Evolutionary conservation across 2,888 invertebrate species (phyloP), one percentile per base, ranked within the genome.

Genomic region (Ophion ellenae): DNA sequence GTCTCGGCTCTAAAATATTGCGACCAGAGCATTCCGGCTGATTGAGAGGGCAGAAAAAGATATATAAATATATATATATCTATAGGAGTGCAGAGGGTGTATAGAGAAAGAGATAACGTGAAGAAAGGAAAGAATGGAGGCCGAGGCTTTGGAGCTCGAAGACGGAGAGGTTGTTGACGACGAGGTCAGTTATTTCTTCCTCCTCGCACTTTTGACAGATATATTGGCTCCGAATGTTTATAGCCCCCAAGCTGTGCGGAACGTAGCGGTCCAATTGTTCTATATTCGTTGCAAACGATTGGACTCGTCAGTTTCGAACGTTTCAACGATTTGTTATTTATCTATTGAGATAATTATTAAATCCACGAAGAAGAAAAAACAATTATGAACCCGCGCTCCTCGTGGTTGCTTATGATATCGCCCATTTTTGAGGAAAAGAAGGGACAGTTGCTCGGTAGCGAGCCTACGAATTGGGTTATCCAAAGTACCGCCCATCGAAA

Each of bases 111-210:
- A 75, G 61, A 70, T 63, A 81, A 75, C 40, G 40, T 40, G 9
- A 36, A 80, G 63, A 64, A 59, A 74, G 59, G 47, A 71, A 69
- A 86, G 77, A 83, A 96, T 96, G 95, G 96, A 96, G 93, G 95
- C 95, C 89, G 96, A 96, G 91, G 92, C 95, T 89, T 57, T 86
- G 82, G 94, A 96, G 86, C 95, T 95, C 86, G 95, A 95, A 90
- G 95, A 95, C 89, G 95, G 95, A 87, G 96, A 96, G 92, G 94
- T 95, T 85, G 96, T 96, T 92, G 96, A 96, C 86, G 96, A 96
- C 90, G 96, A 96, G 95, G 96, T 96, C 94, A 95, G 94, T 88
- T 28, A 53, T 53, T 53, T 53, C 14, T 53, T 14, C 4, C 14
- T 17, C 17, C 4, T 53, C 53, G 17, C 14, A 53, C 53, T 11